Evolutionary conservation across 1,140 invertebrate genomes (phyloP).

Genomic region (Drosophila melanogaster): Release_6_plus_ISO1_MT NC_004354.4:14578501-14579000

Average conservation of each 20-base stretch:
- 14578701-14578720: not conserved
- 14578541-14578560: constrained; percentile 55
- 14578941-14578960: too few species aligned
- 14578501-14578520: constrained; percentile 24
- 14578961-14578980: not conserved
- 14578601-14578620: not conserved
- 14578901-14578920: too few species aligned
- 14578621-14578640: not conserved
- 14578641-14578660: constrained; percentile 9
- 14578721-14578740: not conserved
- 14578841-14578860: not conserved
- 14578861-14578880: not conserved
- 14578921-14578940: too few species aligned
- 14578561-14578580: constrained; percentile 28
- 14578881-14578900: too few species aligned
- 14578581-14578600: constrained; percentile 3
- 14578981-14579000: not conserved
- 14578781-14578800: constrained; percentile 14
- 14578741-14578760: constrained; percentile 1
- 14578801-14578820: not conserved
- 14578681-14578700: not conserved
- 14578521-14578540: constrained; percentile 63
- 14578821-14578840: not conserved
- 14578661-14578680: constrained; percentile 34
- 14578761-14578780: constrained; percentile 4